phyloP scores from a whole-genome alignment of 2,797 vertebrate species.

The Acropternis orthonyx region DNA sequence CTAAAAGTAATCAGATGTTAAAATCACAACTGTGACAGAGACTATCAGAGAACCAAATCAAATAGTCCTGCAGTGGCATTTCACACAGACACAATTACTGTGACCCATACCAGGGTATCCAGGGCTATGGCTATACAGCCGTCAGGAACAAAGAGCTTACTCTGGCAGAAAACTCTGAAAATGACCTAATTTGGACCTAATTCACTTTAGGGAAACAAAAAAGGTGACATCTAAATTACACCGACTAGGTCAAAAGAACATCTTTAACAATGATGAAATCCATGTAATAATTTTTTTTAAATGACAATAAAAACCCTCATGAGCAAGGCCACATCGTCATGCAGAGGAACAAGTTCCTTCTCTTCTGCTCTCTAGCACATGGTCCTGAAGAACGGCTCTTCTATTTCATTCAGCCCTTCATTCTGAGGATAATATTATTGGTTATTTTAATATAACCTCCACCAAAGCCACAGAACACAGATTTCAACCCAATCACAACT shows the following conservation, averaged over 20 bases:
- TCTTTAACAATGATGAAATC: not conserved
- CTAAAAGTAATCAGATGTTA: not conserved
- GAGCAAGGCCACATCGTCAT: accelerated
- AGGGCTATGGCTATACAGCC: not conserved
- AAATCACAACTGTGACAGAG: not conserved
- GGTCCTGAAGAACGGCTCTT: not conserved
- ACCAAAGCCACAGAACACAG: not conserved
- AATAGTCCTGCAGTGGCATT: not conserved
- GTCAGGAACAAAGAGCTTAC: not conserved
- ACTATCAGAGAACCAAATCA: not conserved
- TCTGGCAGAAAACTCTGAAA: not conserved
- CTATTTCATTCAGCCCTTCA: not conserved
- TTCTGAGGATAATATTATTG: not conserved
- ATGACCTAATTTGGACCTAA: not conserved
- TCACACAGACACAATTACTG: not conserved
- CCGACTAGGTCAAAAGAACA: not conserved
- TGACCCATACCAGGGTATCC: not conserved
- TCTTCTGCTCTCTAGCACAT: not conserved
- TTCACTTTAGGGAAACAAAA: not conserved
- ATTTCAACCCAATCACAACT: not conserved
- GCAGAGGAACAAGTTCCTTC: not conserved
- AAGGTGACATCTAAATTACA: not conserved
- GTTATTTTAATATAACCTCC: not conserved
- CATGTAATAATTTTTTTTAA: not conserved
- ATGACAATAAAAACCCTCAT: not conserved